phyloP scores from a whole-genome alignment of 1,140 invertebrate genomes.

The Hycleus cichorii region DNA sequence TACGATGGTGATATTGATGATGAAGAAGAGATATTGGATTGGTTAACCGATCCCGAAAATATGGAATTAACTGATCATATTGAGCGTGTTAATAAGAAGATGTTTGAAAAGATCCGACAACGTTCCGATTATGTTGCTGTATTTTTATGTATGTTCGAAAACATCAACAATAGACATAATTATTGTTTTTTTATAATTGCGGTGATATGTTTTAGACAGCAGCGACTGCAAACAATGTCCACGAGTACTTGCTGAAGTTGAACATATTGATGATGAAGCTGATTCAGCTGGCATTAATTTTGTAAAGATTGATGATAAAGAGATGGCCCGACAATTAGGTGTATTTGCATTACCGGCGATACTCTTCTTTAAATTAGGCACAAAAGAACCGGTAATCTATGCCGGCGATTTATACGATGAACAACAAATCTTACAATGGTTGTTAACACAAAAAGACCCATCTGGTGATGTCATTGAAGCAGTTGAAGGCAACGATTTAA shows the following conservation, averaged over 20 bases:
- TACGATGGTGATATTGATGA: slow-evolving; percentile 90
- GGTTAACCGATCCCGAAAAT: slow-evolving; percentile 88
- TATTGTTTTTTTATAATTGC: background rate
- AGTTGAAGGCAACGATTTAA: slow-evolving; percentile 73
- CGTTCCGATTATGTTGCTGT: slow-evolving; percentile 88
- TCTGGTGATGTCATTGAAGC: slow-evolving; percentile 86
- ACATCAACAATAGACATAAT: too few relatives aligned
- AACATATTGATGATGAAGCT: slow-evolving; percentile 90
- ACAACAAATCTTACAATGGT: slow-evolving; percentile 80
- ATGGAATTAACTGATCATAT: slow-evolving; percentile 93
- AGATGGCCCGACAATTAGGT: slow-evolving; percentile 77
- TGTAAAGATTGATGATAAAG: slow-evolving; percentile 84
- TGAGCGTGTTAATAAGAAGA: slow-evolving; percentile 85
- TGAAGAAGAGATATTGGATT: slow-evolving; percentile 89
- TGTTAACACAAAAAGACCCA: slow-evolving; percentile 84
- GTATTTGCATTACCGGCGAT: slow-evolving; percentile 85
- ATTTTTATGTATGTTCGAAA: slow-evolving; percentile 76
- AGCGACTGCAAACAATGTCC: slow-evolving; percentile 91
- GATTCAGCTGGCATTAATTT: slow-evolving; percentile 90
- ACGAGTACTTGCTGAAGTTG: slow-evolving; percentile 78
- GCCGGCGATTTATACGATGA: slow-evolving; percentile 88
- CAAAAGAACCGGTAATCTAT: slow-evolving; percentile 88
- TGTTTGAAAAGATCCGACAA: slow-evolving; percentile 88
- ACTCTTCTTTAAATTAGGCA: slow-evolving; percentile 79
- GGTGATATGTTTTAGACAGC: slow-evolving; percentile 63